These are phyloP conservation scores for Euschistus heros DNA, from an alignment of 1,140 invertebrate genomes.

Conservation along the genomic window DNA sequence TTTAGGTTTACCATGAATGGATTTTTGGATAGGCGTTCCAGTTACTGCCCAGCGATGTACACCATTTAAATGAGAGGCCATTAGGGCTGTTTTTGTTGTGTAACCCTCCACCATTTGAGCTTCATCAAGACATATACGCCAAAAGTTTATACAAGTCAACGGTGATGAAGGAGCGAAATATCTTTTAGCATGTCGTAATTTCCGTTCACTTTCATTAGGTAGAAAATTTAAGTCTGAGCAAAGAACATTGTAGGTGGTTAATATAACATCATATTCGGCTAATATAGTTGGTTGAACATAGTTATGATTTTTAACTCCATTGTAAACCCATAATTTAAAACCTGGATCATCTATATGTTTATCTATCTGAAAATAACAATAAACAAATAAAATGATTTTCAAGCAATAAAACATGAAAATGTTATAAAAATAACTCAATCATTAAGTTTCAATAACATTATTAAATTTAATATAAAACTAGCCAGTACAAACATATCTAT, in stretches of 20 bases:
- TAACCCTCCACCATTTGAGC: constrained; percentile 66
- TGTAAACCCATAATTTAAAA: constrained; percentile 48
- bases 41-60: constrained; percentile 66
- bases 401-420: neutral
- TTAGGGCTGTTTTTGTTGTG: constrained; percentile 38
- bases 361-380: constrained; percentile 37
- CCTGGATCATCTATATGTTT: constrained; percentile 47
- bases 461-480: too few relatives aligned
- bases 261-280: constrained; percentile 58
- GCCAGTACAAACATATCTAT: too few relatives aligned
- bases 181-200: constrained; percentile 41
- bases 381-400: neutral
- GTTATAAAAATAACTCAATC: neutral
- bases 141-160: constrained; percentile 57
- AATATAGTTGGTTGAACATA: constrained; percentile 55
- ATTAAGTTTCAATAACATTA: too few relatives aligned
- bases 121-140: constrained; percentile 70
- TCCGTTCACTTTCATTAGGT: constrained; percentile 33
- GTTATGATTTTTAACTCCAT: constrained; percentile 41
- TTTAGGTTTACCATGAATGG: constrained; percentile 39
- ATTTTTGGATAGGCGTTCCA: constrained; percentile 61
- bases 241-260: constrained; percentile 55
- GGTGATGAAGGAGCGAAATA: constrained; percentile 51
- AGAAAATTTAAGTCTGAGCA: constrained; percentile 46
- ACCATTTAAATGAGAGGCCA: constrained; percentile 49